phyloP scores from a whole-genome alignment of 1,140 invertebrate genomes.

The Gryllus bimaculatus region DNA sequence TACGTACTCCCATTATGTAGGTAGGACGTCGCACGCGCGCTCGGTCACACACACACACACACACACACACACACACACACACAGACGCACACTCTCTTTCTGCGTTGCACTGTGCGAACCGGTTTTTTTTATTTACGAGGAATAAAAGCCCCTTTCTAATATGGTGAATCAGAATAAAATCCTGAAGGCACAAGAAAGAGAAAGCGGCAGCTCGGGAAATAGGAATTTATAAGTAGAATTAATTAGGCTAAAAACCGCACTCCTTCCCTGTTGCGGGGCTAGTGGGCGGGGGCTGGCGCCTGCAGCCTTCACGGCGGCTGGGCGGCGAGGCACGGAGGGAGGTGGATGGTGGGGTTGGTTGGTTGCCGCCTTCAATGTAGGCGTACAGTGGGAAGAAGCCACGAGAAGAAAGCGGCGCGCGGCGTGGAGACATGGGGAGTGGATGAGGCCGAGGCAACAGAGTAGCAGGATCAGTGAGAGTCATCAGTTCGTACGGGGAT shows the following conservation, averaged over 20 bases:
- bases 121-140: constrained; percentile 1
- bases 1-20: not conserved
- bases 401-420: too few species aligned
- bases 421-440: too few species aligned
- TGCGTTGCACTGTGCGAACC: not conserved
- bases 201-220: constrained; percentile 28
- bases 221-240: constrained; percentile 43
- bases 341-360: too few species aligned
- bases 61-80: too few species aligned
- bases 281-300: constrained; percentile 10
- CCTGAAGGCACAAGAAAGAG: constrained; percentile 9
- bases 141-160: constrained; percentile 1
- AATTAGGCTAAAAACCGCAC: constrained; percentile 41
- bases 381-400: too few species aligned
- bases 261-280: constrained; percentile 16
- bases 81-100: too few species aligned
- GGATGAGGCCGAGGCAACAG: too few species aligned
- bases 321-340: too few species aligned
- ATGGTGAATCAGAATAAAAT: not conserved
- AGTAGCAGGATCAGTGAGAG: too few species aligned
- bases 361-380: too few species aligned
- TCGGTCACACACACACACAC: too few species aligned
- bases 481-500: too few species aligned
- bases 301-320: constrained; percentile 24
- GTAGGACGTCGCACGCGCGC: not conserved